Base-by-base conservation (phyloP, 2,113 vertebrate species). In the Actenoides hombroni region DNA sequence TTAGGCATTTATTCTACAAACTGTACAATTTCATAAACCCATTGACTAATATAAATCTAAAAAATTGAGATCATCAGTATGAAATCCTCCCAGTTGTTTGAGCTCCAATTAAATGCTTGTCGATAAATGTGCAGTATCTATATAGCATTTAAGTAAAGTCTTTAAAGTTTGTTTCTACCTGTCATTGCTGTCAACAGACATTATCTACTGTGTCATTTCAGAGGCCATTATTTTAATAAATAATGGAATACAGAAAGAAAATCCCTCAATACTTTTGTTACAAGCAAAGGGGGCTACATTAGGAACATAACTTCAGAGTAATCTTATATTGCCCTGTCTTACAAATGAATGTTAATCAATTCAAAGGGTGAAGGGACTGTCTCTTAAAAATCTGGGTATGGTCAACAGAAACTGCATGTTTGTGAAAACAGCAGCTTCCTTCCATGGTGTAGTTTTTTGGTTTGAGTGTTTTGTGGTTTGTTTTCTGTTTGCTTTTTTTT, bases 1-100 rank as follows among this genome's bases (percentile, higher is more conserved):
- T 95, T 95, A 95, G 53, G 60, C 37, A 84, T 97, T 96, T 97
- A 88, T 91, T 10, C 78, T 95, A 76, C 73, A 95, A 94, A 68
- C 56, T 68, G 39, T 75, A 56, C 83, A 90, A 93, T 94, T 96
- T 97, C 93, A 96, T 54, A 94, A 83, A 91, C 40, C 37, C 31
- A 82, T 95, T 97, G 96, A 79, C 40, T 92, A 89, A 85, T 73
- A 74, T 23, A 24, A 85, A 96, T 96, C 96, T 67, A 77, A 81
- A 91, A 95, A 87, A 82, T 57, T 85, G 81, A 97, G 83, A 94
- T 89, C 82, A 96, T 60, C 76, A 77, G 25, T 64, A 90, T 95
- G 68, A 96, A 97, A 95, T 85, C 53, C 35, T 94, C 77, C 53
- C 70, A 89, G 67, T 88, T 96, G 40, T 95, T 76, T 95, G 60